Conservation (phyloP, 1,140 invertebrate species). For the Glomeris maerens region DNA sequence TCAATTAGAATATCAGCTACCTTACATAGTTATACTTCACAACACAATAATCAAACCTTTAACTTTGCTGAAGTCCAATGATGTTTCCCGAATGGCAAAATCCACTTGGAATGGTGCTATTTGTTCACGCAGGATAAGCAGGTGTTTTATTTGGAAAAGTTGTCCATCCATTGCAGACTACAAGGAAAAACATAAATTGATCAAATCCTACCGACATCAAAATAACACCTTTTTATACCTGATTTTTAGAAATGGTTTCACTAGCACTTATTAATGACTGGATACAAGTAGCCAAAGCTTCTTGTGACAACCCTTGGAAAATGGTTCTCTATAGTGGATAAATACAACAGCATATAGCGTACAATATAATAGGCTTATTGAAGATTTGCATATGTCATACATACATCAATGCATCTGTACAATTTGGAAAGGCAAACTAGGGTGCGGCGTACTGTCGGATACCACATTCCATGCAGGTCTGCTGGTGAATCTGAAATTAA, state of each 20-base stretch:
- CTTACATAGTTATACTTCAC: background rate
- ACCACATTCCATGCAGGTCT: slow-evolving; percentile 99
- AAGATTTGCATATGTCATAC: slow-evolving; percentile 18
- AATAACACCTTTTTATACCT: slow-evolving; percentile 13
- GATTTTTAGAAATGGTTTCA: slow-evolving; percentile 33
- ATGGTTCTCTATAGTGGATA: slow-evolving; percentile 65
- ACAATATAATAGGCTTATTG: background rate
- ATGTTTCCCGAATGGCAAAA: slow-evolving; percentile 81
- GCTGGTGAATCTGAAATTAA: slow-evolving; percentile 52
- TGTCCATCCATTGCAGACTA: slow-evolving; percentile 68
- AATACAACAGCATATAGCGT: slow-evolving; percentile 10
- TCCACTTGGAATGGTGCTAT: slow-evolving; percentile 97
- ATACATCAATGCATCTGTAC: slow-evolving; percentile 80
- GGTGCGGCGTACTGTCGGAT: slow-evolving; percentile 87
- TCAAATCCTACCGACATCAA: background rate
- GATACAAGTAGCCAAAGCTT: slow-evolving; percentile 81
- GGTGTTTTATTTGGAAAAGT: slow-evolving; percentile 94
- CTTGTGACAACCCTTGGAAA: slow-evolving; percentile 91
- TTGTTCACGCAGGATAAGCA: slow-evolving; percentile 91
- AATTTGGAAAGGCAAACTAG: slow-evolving; percentile 87
- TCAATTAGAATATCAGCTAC: background rate
- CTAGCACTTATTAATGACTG: slow-evolving; percentile 69
- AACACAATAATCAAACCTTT: slow-evolving; percentile 41
- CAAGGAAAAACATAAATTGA: slow-evolving; percentile 15
- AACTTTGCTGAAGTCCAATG: slow-evolving; percentile 77